Base-by-base conservation (phyloP, 2,113 vertebrate species). In the Pandion haliaetus region DNA sequence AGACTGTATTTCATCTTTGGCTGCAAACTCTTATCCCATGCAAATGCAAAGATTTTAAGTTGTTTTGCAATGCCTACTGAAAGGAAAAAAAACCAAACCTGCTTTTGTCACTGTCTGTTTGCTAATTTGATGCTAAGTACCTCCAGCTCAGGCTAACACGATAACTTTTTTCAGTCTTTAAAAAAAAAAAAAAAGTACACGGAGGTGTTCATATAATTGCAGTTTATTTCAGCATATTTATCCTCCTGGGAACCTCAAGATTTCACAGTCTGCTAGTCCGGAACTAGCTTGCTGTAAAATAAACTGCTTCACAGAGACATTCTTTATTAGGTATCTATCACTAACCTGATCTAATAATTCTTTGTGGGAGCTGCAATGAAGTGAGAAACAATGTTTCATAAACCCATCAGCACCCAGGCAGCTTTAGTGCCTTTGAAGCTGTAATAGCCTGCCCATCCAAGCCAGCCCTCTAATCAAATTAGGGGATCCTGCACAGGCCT, bases 331-430 rank as follows among this genome's bases (percentile, higher is more conserved):
- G 89, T 67, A 90, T 96, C 94, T 93, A 96, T 95, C 82, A 77
- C 96, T 91, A 93, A 90, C 82, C 84, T 55, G n/a, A 96, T 90
- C 87, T 93, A 96, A 81, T 95, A 97, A 94, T 95, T 97, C 96
- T 95, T 96, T 38, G 94, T 86, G 78, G 93, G 91, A 94, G 88
- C 82, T 93, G 95, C 96, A 97, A 85, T 93, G 96, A 95, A 96
- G 96, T 96, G 96, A 97, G 89, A 96, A 96, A 97, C 95, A 95
- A 96, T 94, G 95, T 97, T 97, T 96, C 97, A 97, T 96, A 97
- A 96, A 96, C 94, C 89, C 93, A 96, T 96, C 96, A 96, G 93
- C 83, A 66, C 54, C 36, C 74, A 73, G 95, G 94, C 97, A 97
- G 94, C 67, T 97, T 97, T 96, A 97, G 91, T 95, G 85, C 89